phyloP scores from a whole-genome alignment of 2,888 invertebrate species.

The Yponomeuta malinellus region DNA sequence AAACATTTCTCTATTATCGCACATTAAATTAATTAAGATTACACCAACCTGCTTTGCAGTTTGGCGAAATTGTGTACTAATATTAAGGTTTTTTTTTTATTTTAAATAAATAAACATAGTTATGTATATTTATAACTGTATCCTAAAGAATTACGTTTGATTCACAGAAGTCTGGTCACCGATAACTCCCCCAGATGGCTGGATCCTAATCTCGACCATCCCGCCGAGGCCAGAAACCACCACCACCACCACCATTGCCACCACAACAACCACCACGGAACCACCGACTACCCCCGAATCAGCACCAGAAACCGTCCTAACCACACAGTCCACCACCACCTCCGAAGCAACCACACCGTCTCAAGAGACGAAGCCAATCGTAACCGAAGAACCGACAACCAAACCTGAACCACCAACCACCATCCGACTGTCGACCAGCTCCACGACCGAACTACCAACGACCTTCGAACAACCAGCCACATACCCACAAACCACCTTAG shows the following conservation, averaged over 20 bases:
- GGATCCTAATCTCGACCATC: slow-evolving; percentile 74
- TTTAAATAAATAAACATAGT: too few relatives aligned
- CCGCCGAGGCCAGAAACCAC: slow-evolving; percentile 54
- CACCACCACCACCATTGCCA: slow-evolving; percentile 30
- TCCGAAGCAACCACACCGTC: not conserved
- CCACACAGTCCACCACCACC: slow-evolving; percentile 26
- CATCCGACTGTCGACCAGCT: slow-evolving; percentile 22
- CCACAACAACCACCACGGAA: slow-evolving; percentile 28
- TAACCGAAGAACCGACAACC: slow-evolving; percentile 20
- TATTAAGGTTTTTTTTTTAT: too few relatives aligned
- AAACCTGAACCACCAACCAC: slow-evolving; percentile 26
- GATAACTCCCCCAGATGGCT: slow-evolving; percentile 79
- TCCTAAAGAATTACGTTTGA: not conserved
- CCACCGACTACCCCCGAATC: slow-evolving; percentile 43
- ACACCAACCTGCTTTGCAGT: too few relatives aligned
- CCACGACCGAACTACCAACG: slow-evolving; percentile 29
- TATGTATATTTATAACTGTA: too few relatives aligned
- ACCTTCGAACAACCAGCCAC: slow-evolving; percentile 54
- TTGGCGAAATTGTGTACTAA: too few relatives aligned
- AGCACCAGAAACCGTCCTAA: slow-evolving; percentile 40
- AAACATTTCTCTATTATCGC: too few relatives aligned
- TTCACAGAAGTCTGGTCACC: slow-evolving; percentile 77
- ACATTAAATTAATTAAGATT: too few relatives aligned
- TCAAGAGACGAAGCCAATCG: not conserved
- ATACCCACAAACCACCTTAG: slow-evolving; percentile 24